Evolutionary conservation across 2,888 invertebrate species (phyloP).

Genomic region (Helleia helle): DNA sequence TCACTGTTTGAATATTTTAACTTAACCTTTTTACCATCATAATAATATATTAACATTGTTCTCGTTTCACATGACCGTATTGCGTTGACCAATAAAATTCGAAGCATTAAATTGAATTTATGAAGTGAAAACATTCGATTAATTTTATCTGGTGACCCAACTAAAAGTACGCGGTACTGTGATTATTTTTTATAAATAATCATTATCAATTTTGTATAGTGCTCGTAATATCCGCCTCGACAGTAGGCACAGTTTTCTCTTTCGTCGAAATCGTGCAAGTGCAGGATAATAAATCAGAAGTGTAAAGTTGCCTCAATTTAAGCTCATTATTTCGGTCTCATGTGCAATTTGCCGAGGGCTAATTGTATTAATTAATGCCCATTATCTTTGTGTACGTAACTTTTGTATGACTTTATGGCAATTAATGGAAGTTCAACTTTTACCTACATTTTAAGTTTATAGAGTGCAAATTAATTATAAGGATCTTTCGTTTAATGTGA

Average conservation of each 20-base stretch:
- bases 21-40: background rate
- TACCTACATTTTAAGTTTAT: background rate
- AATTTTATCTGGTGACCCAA: constrained; percentile 52
- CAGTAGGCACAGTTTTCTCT: constrained; percentile 67
- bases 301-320: constrained; percentile 71
- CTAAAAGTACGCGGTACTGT: constrained; percentile 39
- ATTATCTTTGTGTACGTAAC: constrained; percentile 60
- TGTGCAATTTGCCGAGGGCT: constrained; percentile 67
- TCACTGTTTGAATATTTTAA: no score
- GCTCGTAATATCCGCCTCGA: constrained; percentile 59
- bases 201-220: constrained; percentile 66
- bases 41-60: background rate
- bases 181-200: constrained; percentile 69
- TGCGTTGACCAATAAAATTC: background rate
- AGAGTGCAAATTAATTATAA: no score
- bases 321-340: constrained; percentile 69
- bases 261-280: constrained; percentile 68
- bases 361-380: constrained; percentile 71
- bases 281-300: constrained; percentile 71
- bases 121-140: constrained; percentile 63
- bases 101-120: constrained; percentile 23
- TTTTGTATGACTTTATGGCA: background rate
- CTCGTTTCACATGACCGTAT: background rate
- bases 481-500: no score
- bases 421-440: background rate